Percentiles rank a stretch among this genome's conserved stretches.
Conservation (phyloP, 2,113 vertebrate genomes). For the Centropristis striata region DNA sequence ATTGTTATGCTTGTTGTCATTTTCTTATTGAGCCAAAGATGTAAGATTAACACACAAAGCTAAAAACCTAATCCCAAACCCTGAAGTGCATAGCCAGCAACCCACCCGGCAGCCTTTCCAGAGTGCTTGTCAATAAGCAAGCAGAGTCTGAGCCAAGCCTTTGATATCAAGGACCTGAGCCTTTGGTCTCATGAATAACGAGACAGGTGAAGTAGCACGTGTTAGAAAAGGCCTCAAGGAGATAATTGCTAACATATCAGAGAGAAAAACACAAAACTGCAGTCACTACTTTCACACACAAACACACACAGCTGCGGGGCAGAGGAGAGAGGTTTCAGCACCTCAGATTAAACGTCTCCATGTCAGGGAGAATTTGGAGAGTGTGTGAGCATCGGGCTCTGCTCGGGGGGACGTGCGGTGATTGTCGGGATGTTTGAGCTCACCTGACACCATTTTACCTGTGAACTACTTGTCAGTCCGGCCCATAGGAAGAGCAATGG, state of each 20-base stretch:
- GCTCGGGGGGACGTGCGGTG: conserved; percentile 42
- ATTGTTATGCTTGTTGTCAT: conserved; percentile 12
- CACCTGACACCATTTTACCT: conserved; percentile 70
- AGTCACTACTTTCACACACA: conserved; percentile 37
- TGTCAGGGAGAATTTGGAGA: conserved; percentile 47
- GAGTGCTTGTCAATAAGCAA: conserved; percentile 44
- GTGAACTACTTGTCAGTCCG: conserved; percentile 66
- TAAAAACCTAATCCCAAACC: conserved; percentile 41
- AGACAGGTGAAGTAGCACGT: conserved; percentile 60
- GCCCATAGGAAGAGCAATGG: conserved; percentile 56
- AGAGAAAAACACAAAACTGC: conserved; percentile 33
- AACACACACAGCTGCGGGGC: conserved; percentile 45
- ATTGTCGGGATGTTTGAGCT: conserved; percentile 61
- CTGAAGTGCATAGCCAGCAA: conserved; percentile 39
- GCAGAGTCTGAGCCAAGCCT: conserved; percentile 40
- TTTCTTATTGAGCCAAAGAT: conserved; percentile 28
- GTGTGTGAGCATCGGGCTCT: conserved; percentile 30
- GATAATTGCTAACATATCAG: conserved; percentile 51
- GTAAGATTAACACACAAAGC: conserved; percentile 21
- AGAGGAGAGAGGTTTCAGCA: conserved; percentile 65
- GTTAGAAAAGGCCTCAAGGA: conserved; percentile 53
- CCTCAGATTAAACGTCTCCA: conserved; percentile 69
- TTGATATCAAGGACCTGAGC: conserved; percentile 63
- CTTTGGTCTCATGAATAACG: conserved; percentile 62
- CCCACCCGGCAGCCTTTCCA: conserved; percentile 3